These are phyloP conservation scores for Thripadectes ignobilis DNA, from an alignment of 2,797 vertebrate genomes.

Conservation along the genomic window DNA sequence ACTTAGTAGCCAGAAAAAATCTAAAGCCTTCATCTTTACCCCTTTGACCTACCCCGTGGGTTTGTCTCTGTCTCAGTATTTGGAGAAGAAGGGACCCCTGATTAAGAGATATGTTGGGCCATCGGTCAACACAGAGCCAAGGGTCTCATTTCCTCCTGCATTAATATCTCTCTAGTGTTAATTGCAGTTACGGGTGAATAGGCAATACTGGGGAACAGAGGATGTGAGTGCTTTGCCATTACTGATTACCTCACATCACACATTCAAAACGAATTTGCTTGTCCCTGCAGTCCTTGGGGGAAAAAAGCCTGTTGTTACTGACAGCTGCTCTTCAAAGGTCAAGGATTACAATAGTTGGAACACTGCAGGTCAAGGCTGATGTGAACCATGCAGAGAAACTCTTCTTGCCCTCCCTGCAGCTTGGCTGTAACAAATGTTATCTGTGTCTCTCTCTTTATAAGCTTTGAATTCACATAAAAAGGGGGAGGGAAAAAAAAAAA, in stretches of 20 bases:
- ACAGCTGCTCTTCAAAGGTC: constrained; percentile 38
- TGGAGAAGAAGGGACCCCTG: constrained; percentile 16
- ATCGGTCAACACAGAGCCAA: neutral
- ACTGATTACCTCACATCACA: constrained; percentile 34
- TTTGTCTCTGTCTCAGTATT: neutral
- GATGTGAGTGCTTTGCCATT: constrained; percentile 7
- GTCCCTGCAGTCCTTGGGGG: neutral
- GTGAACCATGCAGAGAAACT: neutral
- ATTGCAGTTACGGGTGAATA: constrained; percentile 25
- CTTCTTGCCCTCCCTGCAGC: neutral
- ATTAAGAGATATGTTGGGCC: neutral
- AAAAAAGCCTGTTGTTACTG: neutral
- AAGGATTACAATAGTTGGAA: constrained; percentile 34
- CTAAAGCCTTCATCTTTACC: constrained; percentile 11
- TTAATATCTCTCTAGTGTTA: neutral
- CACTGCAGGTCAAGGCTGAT: neutral
- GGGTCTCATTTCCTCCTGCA: constrained; percentile 28
- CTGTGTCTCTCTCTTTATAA: constrained; percentile 1
- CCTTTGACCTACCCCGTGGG: neutral
- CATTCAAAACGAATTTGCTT: neutral
- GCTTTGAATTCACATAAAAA: constrained; percentile 14
- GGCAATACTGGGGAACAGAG: constrained; percentile 2
- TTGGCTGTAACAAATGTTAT: constrained; percentile 1
- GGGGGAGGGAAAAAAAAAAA: neutral
- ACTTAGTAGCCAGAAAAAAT: neutral